Evolutionary conservation across 2,797 vertebrate species (phyloP).

Genomic region (Aselliscus stoliczkanus): DNA sequence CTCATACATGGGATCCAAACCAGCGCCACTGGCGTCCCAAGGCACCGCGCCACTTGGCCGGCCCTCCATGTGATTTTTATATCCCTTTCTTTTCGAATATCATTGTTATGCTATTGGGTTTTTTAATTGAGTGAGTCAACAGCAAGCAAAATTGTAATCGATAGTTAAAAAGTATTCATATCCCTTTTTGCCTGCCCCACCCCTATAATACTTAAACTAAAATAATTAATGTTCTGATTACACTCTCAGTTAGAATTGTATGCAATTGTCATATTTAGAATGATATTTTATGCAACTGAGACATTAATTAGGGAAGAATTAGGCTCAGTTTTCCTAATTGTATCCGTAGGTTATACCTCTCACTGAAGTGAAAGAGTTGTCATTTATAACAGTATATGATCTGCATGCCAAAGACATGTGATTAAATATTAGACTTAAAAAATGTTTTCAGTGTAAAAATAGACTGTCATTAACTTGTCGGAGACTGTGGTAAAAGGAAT

Average conservation of each 20-base stretch:
- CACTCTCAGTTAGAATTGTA: conserved; percentile 16
- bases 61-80: background rate
- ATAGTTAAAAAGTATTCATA: background rate
- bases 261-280: background rate
- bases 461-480: conserved; percentile 12
- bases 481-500: background rate
- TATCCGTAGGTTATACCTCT: conserved; percentile 4
- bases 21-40: too few relatives aligned
- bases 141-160: background rate
- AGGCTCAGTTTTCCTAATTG: background rate
- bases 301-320: conserved; percentile 20
- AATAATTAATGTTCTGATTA: background rate
- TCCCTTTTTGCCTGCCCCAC: background rate
- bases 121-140: background rate
- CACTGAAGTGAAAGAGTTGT: background rate
- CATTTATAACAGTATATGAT: background rate
- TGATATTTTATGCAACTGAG: background rate
- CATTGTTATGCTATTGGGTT: background rate
- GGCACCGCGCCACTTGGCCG: too few relatives aligned
- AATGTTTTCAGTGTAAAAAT: conserved; percentile 31
- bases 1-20: too few relatives aligned
- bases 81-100: background rate
- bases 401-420: background rate
- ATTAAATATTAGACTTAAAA: conserved; percentile 38
- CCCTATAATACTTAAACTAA: conserved; percentile 10